phyloP scores from a whole-genome alignment of 2,113 vertebrate species.

The Damaliscus lunatus region DNA sequence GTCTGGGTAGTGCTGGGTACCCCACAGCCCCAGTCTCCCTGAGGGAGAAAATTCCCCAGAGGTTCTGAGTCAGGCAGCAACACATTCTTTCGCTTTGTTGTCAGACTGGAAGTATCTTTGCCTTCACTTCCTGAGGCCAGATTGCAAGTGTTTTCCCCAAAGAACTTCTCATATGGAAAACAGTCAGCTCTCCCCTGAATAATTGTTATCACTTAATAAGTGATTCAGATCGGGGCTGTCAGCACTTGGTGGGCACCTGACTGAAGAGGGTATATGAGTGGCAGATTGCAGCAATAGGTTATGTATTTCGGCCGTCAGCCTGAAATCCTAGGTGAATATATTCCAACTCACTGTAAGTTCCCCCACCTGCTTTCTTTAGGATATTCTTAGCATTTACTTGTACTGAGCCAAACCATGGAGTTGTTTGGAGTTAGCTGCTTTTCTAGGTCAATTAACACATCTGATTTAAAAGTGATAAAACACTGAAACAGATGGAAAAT shows the following conservation, averaged over 20 bases:
- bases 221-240: neutral
- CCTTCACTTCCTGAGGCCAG: conserved; percentile 38
- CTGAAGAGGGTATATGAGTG: neutral
- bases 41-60: neutral
- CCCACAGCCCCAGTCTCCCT: neutral
- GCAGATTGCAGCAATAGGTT: neutral
- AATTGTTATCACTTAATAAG: conserved; percentile 26
- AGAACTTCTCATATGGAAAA: conserved; percentile 13
- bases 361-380: neutral
- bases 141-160: conserved; percentile 26
- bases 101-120: neutral
- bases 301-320: neutral
- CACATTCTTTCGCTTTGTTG: conserved; percentile 5
- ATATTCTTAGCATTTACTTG: neutral
- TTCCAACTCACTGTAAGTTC: neutral
- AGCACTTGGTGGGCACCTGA: neutral
- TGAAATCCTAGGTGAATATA: neutral
- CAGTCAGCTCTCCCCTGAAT: neutral
- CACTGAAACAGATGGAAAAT: conserved; percentile 12
- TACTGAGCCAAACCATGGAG: neutral
- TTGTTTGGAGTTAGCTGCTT: conserved; percentile 1
- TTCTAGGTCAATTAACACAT: conserved; percentile 14
- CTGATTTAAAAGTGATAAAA: neutral
- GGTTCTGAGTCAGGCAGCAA: neutral
- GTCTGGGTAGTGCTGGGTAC: too few relatives aligned